Evolutionary conservation across 2,888 invertebrate genomes (phyloP).

Genomic region (Lottia scabra): DNA sequence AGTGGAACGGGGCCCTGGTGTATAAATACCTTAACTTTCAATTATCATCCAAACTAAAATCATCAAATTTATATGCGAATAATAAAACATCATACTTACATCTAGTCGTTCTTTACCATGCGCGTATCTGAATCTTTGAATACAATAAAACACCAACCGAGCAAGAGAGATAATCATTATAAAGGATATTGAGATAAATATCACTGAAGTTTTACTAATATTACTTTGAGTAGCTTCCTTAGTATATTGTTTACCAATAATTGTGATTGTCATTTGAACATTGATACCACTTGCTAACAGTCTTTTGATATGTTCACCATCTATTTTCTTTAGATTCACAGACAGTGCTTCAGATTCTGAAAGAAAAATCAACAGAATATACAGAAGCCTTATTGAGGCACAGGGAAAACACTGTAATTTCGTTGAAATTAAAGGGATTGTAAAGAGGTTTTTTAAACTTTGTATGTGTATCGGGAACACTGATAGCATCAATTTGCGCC

Average conservation of each 20-base stretch:
- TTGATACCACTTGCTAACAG: constrained; percentile 25
- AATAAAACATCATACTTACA: constrained; percentile 72
- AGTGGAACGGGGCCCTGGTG: too few species aligned
- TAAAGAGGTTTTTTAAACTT: too few species aligned
- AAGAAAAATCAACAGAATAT: constrained; percentile 68
- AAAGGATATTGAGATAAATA: constrained; percentile 95
- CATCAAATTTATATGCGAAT: not conserved
- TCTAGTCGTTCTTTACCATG: constrained; percentile 94
- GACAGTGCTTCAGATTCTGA: constrained; percentile 31
- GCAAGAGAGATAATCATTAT: constrained; percentile 95
- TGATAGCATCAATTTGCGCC: too few species aligned
- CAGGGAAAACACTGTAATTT: too few species aligned
- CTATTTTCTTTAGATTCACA: not conserved
- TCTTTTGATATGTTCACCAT: constrained; percentile 24
- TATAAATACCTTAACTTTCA: too few species aligned
- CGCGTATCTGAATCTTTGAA: constrained; percentile 92
- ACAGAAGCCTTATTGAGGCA: too few species aligned
- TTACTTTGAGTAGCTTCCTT: constrained; percentile 23
- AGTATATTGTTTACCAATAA: constrained; percentile 6
- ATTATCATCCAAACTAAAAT: not conserved
- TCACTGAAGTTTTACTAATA: constrained; percentile 83
- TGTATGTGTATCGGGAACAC: too few species aligned
- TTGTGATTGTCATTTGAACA: constrained; percentile 34
- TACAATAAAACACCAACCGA: constrained; percentile 96
- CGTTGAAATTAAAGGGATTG: too few species aligned